These are phyloP conservation scores for Nylanderia fulva DNA, from an alignment of 1,140 invertebrate species.

Conservation along the genomic window DNA sequence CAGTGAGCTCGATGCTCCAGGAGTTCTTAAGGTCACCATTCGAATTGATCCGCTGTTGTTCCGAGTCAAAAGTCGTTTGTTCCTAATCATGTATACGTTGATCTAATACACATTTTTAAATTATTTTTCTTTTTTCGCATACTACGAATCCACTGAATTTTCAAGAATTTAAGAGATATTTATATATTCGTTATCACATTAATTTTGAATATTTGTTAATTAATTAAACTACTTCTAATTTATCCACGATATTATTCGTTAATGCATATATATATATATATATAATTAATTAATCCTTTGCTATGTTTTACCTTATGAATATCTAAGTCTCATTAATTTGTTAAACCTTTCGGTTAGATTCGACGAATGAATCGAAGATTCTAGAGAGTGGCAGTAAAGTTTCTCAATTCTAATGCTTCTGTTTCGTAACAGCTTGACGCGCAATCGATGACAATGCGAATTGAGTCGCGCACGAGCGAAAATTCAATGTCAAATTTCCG, in stretches of 20 bases:
- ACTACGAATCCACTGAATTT: too few species aligned
- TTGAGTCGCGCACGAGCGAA: not conserved
- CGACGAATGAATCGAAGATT: not conserved
- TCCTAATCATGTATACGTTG: not conserved
- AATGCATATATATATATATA: too few species aligned
- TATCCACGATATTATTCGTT: not conserved
- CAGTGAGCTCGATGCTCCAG: slow-evolving; percentile 36
- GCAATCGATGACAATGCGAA: slow-evolving; percentile 29
- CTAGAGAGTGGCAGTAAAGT: not conserved
- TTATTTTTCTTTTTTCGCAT: too few species aligned
- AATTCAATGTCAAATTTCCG: slow-evolving; percentile 45
- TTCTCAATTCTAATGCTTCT: slow-evolving; percentile 24
- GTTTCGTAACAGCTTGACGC: not conserved
- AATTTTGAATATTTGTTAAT: not conserved
- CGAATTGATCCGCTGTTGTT: slow-evolving; percentile 47
- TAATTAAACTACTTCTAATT: not conserved
- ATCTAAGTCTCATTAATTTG: not conserved
- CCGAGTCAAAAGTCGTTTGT: slow-evolving; percentile 33
- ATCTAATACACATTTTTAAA: not conserved
- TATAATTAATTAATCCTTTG: not conserved
- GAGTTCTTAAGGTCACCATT: slow-evolving; percentile 48
- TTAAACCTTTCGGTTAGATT: not conserved
- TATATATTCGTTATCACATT: too few species aligned
- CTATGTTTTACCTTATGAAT: too few species aligned
- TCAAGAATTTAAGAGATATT: not conserved